These are phyloP conservation scores for Pygoscelis adeliae DNA, from an alignment of 2,113 vertebrate genomes.

Conservation along the genomic window DNA sequence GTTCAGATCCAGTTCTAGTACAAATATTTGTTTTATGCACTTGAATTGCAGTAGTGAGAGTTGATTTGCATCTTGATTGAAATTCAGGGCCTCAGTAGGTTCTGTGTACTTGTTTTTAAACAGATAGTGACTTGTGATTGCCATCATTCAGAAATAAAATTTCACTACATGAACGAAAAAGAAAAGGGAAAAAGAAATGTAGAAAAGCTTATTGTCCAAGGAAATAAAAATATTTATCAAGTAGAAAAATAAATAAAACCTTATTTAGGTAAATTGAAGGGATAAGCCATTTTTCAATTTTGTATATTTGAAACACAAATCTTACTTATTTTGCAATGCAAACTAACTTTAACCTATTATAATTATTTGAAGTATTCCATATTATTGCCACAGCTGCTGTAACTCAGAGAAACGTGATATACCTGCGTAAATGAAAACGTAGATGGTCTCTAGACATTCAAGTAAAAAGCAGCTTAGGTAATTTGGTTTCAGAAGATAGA, in stretches of 20 bases:
- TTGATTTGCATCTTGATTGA: background rate
- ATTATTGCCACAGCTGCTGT: background rate
- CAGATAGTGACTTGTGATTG: background rate
- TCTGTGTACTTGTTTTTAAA: background rate
- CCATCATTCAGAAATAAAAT: background rate
- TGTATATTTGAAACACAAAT: background rate
- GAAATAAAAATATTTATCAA: background rate
- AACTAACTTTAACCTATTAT: background rate
- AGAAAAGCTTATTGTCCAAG: background rate
- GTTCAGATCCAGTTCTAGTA: background rate
- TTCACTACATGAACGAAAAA: background rate
- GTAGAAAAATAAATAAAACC: background rate
- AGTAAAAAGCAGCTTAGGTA: background rate
- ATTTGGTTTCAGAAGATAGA: background rate
- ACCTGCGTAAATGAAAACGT: background rate
- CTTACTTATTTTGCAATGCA: background rate
- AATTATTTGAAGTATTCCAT: background rate
- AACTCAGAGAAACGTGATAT: background rate
- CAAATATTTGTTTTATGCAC: background rate
- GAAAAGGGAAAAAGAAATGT: background rate
- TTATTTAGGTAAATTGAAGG: background rate
- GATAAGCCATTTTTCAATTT: background rate
- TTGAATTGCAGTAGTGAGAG: background rate
- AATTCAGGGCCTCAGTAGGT: background rate
- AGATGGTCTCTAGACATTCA: background rate